phyloP scores from a whole-genome alignment of 1,140 invertebrate species.

The Aphaenogaster floridana region DNA sequence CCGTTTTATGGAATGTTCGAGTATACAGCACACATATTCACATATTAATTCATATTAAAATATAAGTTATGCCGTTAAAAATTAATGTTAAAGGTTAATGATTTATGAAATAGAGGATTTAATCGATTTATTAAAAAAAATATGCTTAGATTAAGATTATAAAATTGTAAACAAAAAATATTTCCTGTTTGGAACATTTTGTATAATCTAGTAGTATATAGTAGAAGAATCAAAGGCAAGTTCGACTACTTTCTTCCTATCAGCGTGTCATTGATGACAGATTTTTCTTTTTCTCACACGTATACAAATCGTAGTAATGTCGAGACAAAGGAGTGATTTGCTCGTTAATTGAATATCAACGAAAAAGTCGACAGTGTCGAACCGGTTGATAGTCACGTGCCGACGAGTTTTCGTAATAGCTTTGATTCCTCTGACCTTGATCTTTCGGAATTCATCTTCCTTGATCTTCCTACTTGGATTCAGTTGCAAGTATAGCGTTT shows the following conservation, averaged over 20 bases:
- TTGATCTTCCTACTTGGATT: constrained; percentile 22
- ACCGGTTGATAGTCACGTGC: constrained; percentile 28
- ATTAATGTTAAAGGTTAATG: constrained; percentile 5
- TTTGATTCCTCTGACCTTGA: constrained; percentile 54
- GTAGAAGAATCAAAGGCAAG: constrained; percentile 2
- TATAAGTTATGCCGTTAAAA: neutral
- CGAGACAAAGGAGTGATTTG: constrained; percentile 33
- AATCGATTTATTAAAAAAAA: constrained; percentile 4
- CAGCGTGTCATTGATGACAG: neutral
- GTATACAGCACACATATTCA: neutral
- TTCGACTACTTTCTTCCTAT: neutral
- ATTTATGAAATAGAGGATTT: neutral
- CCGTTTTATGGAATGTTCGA: neutral
- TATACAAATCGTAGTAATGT: neutral
- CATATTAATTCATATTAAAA: neutral
- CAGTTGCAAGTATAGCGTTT: neutral
- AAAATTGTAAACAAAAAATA: neutral
- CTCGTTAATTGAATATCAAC: constrained; percentile 35
- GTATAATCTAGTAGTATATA: neutral
- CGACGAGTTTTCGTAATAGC: neutral
- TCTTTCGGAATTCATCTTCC: constrained; percentile 46
- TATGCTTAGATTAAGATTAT: neutral
- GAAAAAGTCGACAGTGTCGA: neutral
- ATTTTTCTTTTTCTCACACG: neutral
- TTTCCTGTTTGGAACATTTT: neutral